Evolutionary conservation across 2,797 vertebrate species (phyloP).

Genomic region (Lerista edwardsae): DNA sequence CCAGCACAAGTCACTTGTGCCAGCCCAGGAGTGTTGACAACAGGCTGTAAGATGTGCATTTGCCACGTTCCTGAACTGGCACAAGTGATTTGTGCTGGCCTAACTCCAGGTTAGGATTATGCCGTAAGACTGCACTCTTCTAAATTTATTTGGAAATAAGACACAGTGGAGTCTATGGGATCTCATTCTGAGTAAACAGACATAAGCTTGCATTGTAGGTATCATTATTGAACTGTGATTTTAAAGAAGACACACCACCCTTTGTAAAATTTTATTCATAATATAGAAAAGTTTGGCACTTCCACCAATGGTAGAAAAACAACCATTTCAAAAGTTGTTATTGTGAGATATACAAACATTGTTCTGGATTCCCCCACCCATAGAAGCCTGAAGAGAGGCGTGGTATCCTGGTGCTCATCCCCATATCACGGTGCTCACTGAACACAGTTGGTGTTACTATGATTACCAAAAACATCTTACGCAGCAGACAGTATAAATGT

Average conservation of each 20-base stretch:
- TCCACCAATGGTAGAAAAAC: conserved; percentile 29
- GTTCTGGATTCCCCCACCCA: neutral
- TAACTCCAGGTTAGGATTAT: too few species aligned
- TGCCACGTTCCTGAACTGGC: too few species aligned
- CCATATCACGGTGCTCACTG: too few species aligned
- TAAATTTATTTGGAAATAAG: too few species aligned
- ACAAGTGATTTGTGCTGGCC: too few species aligned
- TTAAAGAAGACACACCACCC: neutral
- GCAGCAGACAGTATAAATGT: neutral
- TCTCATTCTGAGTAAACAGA: too few species aligned
- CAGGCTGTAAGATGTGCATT: too few species aligned
- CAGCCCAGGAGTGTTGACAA: too few species aligned
- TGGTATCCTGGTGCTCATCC: neutral
- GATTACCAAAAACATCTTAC: neutral
- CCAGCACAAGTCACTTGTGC: too few species aligned
- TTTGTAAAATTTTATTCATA: conserved; percentile 45
- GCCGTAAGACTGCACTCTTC: too few species aligned
- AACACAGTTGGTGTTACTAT: neutral
- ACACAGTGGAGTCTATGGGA: too few species aligned
- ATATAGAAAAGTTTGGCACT: conserved; percentile 52
- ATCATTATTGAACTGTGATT: neutral
- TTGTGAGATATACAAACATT: neutral
- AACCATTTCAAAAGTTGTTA: neutral
- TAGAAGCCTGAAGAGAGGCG: neutral
- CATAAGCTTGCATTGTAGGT: too few species aligned